phyloP scores from a whole-genome alignment of 92 coral and sea anemone genomes.

The Meandrina meandrites region DNA sequence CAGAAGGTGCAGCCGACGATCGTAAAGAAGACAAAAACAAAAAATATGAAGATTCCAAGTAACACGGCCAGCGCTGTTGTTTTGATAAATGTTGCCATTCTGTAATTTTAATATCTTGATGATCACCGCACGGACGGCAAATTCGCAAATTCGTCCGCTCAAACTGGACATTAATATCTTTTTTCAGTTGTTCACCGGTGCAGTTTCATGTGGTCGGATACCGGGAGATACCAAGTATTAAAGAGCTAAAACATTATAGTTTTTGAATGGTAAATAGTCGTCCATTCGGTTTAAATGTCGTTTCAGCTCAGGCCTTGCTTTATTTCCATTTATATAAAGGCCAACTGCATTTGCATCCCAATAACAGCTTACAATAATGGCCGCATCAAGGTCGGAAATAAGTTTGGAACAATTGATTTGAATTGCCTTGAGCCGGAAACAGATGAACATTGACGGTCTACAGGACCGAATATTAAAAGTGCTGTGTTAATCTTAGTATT shows the following conservation, averaged over 20 bases:
- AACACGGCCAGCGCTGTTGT: background rate
- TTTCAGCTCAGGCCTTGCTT: background rate
- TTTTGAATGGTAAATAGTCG: background rate
- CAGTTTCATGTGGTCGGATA: background rate
- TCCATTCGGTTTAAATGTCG: background rate
- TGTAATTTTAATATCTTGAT: background rate
- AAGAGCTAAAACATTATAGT: background rate
- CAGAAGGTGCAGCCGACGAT: background rate
- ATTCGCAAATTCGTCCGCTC: background rate
- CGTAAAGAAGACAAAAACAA: slow-evolving; percentile 15
- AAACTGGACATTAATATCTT: background rate
- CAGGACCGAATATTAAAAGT: no score
- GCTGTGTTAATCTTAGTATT: no score
- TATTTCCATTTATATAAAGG: no score
- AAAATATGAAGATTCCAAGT: slow-evolving; percentile 21
- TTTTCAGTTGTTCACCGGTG: background rate
- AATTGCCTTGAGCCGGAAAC: background rate
- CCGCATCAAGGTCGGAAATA: slow-evolving; percentile 4
- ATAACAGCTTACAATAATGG: background rate
- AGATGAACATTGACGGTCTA: background rate
- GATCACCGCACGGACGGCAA: background rate
- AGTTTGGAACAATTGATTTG: background rate
- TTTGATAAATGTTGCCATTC: background rate
- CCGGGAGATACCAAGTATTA: background rate
- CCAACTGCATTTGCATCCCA: slow-evolving; percentile 3